phyloP scores from a whole-genome alignment of 1,140 invertebrate species.

The Sycobia sp. region DNA sequence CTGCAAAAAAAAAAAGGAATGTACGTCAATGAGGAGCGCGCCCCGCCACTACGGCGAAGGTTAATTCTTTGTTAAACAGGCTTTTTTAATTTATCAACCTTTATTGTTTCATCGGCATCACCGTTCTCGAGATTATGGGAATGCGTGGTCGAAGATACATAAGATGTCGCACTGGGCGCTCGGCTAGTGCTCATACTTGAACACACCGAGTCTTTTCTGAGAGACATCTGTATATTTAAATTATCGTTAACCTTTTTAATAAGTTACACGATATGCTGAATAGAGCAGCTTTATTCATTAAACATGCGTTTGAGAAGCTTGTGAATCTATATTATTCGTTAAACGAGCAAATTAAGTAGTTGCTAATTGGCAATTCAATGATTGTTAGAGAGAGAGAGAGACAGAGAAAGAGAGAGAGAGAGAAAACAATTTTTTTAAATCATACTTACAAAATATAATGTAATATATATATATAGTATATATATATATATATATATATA shows the following conservation, averaged over 20 bases:
- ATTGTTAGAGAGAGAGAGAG: no score
- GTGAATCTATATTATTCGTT: not conserved
- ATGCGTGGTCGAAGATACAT: conserved; percentile 58
- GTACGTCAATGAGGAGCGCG: not conserved
- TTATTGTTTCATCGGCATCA: conserved; percentile 52
- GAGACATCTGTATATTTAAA: conserved; percentile 39
- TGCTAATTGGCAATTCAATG: not conserved
- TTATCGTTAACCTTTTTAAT: conserved; percentile 27
- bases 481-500: no score
- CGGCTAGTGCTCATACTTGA: conserved; percentile 64
- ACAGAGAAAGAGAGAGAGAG: no score
- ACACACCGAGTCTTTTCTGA: conserved; percentile 61
- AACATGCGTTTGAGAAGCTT: conserved; percentile 15
- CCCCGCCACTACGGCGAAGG: not conserved
- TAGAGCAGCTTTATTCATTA: conserved; percentile 20
- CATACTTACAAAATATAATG: no score
- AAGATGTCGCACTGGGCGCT: conserved; percentile 63
- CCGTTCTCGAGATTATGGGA: conserved; percentile 61
- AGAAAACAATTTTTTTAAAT: not conserved
- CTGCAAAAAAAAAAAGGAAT: conserved; percentile 35
- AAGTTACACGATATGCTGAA: conserved; percentile 17
- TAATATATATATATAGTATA: no score
- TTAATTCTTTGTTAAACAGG: conserved; percentile 4
- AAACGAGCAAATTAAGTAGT: conserved; percentile 1
- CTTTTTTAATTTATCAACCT: conserved; percentile 45